Percentiles rank a stretch among this genome's conserved stretches.
These are phyloP conservation scores for Oscheius sp. DNA, from an alignment of 2,888 invertebrate species.

Conservation along the genomic window DNA sequence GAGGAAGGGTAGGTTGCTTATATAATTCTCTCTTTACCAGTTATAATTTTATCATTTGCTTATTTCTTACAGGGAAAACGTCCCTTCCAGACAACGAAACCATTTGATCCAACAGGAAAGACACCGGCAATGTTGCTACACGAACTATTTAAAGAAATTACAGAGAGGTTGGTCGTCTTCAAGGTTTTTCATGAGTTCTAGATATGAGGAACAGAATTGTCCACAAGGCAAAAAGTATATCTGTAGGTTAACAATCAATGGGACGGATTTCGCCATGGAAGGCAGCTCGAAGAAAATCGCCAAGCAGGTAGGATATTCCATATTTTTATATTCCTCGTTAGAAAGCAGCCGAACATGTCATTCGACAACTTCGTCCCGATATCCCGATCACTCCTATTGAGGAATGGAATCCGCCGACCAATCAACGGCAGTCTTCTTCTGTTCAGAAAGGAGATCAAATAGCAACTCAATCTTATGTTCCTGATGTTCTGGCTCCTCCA, in stretches of 20 bases:
- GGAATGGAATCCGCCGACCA: slow-evolving; percentile 29
- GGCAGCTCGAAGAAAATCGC: slow-evolving; percentile 41
- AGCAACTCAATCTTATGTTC: not conserved
- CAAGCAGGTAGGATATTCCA: slow-evolving; percentile 33
- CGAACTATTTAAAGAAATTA: slow-evolving; percentile 40
- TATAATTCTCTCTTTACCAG: not conserved
- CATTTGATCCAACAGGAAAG: slow-evolving; percentile 26
- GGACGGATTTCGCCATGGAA: slow-evolving; percentile 32
- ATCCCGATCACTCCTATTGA: slow-evolving; percentile 38
- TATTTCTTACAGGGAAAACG: not conserved
- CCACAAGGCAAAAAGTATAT: slow-evolving; percentile 31
- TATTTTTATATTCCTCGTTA: not conserved
- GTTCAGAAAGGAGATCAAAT: no score
- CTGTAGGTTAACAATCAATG: slow-evolving; percentile 35
- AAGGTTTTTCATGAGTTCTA: no score
- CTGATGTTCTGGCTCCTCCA: not conserved
- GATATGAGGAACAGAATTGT: slow-evolving; percentile 11
- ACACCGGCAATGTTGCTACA: slow-evolving; percentile 49
- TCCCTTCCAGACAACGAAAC: not conserved
- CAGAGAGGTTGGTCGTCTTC: slow-evolving; percentile 36
- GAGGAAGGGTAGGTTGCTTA: no score
- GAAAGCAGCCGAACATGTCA: slow-evolving; percentile 35
- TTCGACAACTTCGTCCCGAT: slow-evolving; percentile 44
- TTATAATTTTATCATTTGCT: not conserved
- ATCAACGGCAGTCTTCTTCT: no score